Evolutionary conservation across 2,888 invertebrate species (phyloP), one percentile per base, ranked within the genome.

Genomic region (Drosophila quinaria): DNA sequence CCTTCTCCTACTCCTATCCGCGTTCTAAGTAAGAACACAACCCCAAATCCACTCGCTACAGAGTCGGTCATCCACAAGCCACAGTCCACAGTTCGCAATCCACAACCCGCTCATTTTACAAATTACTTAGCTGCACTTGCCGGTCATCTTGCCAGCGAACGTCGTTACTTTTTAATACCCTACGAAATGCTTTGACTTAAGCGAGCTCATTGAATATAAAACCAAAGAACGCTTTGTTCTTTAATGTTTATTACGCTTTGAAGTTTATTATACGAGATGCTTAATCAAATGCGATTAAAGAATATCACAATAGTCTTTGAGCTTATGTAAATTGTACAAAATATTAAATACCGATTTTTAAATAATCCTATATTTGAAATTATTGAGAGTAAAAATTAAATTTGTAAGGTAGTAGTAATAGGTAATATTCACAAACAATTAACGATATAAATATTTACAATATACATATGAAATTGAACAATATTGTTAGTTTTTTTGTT

Each of bases 71-170:
- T 59, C 58, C 44, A 62, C 76, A 62, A 51, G 61, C 75, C 60
- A 31, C 70, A 55, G 58, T 67, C 64, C 66, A 62, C 78, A 65
- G 51, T 56, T 56, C 71, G 49, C 69, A 64, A 66, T 64, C 72
- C 68, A 70, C 68, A 69, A 35, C 66, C 64, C 74, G 66, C 60
- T 72, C 72, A 50, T 66, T 78, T 75, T 62, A 70, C 85, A 81
- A 87, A 75, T 84, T 81, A 59, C 65, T 87, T 31, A 63, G 81
- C 58, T 59, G 84, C 74, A 66, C 52, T 65, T 35, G 42, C 29
- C 22, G 52, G 44, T 60, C 59, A 58, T 58, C 58, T 58, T 46
- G 44, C 31, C 22, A 56, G 54, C 54, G 31, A 31, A 41, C 22
- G n/a, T 58, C 62, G 62, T 58, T 58, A 47, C 60, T 54, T 50